Evolutionary conservation across 2,113 vertebrate genomes (phyloP).

Genomic region (Tragelaphus imberbis): DNA sequence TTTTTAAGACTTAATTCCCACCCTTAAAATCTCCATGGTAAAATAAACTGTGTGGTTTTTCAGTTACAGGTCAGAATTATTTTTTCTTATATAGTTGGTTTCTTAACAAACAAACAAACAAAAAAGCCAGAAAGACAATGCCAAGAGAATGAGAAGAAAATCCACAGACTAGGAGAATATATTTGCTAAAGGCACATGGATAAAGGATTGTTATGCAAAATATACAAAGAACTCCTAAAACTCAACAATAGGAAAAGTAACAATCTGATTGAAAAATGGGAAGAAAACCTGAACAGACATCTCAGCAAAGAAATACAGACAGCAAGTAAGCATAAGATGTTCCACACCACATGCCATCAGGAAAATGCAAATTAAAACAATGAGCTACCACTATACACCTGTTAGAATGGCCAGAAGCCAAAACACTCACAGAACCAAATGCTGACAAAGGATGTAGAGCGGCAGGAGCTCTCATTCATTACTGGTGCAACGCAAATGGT

Average conservation of each 20-base stretch:
- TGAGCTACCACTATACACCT: neutral
- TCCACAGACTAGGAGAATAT: neutral
- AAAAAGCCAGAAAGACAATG: neutral
- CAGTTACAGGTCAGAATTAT: neutral
- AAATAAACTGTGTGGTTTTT: constrained; percentile 1
- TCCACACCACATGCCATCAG: neutral
- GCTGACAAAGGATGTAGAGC: neutral
- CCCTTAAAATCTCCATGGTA: neutral
- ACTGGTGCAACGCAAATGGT: neutral
- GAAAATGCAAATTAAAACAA: neutral
- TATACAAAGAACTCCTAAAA: constrained; percentile 1
- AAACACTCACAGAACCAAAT: neutral
- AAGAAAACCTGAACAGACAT: neutral
- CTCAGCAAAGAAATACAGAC: neutral
- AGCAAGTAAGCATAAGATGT: neutral
- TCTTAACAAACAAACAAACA: neutral
- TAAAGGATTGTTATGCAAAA: neutral
- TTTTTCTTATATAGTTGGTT: constrained; percentile 3
- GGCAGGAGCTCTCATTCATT: neutral
- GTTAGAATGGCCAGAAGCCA: neutral
- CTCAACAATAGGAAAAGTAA: neutral
- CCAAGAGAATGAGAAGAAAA: constrained; percentile 10
- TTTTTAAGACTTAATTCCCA: neutral
- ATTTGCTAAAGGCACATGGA: neutral
- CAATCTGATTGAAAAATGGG: neutral